Conservation (phyloP, 2,888 invertebrate species). For the Drosophila bunnanda region DNA sequence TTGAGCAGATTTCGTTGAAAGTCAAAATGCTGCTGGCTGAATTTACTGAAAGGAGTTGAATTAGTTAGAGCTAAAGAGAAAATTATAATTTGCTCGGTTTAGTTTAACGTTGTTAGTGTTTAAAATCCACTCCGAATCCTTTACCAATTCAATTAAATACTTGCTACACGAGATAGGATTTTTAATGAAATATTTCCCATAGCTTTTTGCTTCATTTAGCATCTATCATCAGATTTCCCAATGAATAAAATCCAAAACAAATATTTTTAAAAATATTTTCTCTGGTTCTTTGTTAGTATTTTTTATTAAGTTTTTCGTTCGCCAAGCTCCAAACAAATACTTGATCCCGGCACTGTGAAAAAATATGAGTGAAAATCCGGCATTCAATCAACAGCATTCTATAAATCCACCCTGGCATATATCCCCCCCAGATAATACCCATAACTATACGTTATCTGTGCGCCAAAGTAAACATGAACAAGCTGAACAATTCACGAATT, state of each 20-base stretch:
- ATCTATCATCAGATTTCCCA: not conserved
- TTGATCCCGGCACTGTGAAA: constrained; percentile 17
- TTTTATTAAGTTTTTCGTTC: not conserved
- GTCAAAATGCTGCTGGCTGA: not conserved
- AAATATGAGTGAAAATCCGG: constrained; percentile 34
- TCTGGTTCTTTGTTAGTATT: not conserved
- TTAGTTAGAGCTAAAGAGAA: not conserved
- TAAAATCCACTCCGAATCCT: not conserved
- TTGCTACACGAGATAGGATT: not conserved
- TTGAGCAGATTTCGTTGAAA: not conserved
- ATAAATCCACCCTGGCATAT: constrained; percentile 36
- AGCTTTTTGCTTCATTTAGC: constrained; percentile 1
- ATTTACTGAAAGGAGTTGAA: not conserved
- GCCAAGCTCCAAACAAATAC: not conserved
- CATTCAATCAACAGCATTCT: constrained; percentile 38
- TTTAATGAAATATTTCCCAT: constrained; percentile 8
- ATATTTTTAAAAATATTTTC: not conserved
- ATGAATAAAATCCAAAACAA: not conserved
- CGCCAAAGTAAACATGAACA: constrained; percentile 36
- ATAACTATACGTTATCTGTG: constrained; percentile 46
- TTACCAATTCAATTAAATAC: not conserved
- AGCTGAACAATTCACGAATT: constrained; percentile 28
- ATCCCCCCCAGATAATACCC: constrained; percentile 30
- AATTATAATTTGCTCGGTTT: not conserved
- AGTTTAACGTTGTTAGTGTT: not conserved